Percentiles rank a stretch among this genome's conserved stretches.
Conservation (phyloP, 1,140 invertebrate genomes). For the Drosophila parvula region DNA sequence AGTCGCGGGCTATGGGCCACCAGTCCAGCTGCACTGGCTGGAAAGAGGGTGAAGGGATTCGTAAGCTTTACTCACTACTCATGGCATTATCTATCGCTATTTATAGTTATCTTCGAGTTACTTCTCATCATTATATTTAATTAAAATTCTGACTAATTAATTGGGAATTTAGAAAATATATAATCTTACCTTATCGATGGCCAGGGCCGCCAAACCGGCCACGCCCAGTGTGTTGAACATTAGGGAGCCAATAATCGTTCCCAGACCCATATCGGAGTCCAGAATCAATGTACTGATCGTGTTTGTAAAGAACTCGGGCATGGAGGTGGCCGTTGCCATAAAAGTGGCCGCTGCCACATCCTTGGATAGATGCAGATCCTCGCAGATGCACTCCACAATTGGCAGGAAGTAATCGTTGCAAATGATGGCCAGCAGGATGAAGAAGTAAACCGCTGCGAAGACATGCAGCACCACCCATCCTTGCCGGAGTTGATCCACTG, state of each 20-base stretch:
- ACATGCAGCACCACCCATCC: conserved; percentile 91
- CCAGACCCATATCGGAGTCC: conserved; percentile 90
- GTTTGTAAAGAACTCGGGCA: conserved; percentile 95
- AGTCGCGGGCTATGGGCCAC: conserved; percentile 94
- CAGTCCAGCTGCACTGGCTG: conserved; percentile 93
- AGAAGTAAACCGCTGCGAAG: conserved; percentile 91
- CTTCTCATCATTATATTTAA: background rate
- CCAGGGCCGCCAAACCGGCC: conserved; percentile 92
- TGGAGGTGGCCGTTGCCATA: conserved; percentile 95
- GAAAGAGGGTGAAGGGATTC: background rate
- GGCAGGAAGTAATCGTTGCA: conserved; percentile 95
- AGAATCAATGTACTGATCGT: conserved; percentile 92
- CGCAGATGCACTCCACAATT: conserved; percentile 92
- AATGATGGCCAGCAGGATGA: conserved; percentile 90
- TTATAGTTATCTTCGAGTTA: background rate
- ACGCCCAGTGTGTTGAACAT: conserved; percentile 95
- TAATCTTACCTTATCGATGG: conserved; percentile 87
- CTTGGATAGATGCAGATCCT: conserved; percentile 88
- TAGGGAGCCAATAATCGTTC: conserved; percentile 94
- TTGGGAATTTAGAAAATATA: background rate
- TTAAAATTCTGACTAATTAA: background rate
- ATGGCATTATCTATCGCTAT: background rate
- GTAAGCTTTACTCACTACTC: background rate
- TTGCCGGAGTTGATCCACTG: conserved; percentile 86
- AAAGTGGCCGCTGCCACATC: conserved; percentile 96